Evolutionary conservation across 2,888 invertebrate species (phyloP).

Genomic region (Drosophila setosimentum): DNA sequence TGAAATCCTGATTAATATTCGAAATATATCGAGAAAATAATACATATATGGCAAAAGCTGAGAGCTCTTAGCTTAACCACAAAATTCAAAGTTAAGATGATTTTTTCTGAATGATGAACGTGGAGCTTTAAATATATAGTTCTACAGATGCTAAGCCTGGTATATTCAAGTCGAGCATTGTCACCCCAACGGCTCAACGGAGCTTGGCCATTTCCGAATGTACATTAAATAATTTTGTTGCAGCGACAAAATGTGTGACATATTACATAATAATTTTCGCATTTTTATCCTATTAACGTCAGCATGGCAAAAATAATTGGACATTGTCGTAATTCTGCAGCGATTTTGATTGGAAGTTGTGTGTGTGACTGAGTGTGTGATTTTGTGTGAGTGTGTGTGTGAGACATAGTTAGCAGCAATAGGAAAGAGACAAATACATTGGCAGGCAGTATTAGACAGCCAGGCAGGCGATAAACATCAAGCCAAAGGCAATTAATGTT

Average conservation of each 20-base stretch:
- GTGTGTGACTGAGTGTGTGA: neutral
- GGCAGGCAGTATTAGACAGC: conserved; percentile 10
- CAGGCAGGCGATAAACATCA: conserved; percentile 16
- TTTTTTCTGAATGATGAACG: neutral
- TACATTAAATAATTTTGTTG: conserved; percentile 52
- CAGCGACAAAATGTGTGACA: conserved; percentile 59
- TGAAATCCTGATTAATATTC: neutral
- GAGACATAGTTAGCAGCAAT: neutral
- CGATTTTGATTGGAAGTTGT: conserved; percentile 51
- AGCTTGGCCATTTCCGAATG: conserved; percentile 25
- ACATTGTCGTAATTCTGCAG: conserved; percentile 61
- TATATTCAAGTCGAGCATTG: conserved; percentile 18
- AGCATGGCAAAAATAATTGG: conserved; percentile 65
- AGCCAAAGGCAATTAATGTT: conserved; percentile 26
- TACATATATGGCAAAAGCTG: neutral
- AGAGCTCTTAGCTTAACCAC: neutral
- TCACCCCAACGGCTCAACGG: neutral
- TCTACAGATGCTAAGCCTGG: conserved; percentile 2
- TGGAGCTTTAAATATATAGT: neutral
- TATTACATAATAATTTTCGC: conserved; percentile 69
- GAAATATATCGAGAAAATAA: neutral
- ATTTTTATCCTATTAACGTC: conserved; percentile 71
- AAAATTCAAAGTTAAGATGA: neutral
- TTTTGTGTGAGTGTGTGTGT: neutral
- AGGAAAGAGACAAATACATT: conserved; percentile 1